Evolutionary conservation across 64 coral and sea anemone genomes (phyloP), one percentile per base, ranked within the genome.

Genomic region (Catalaphyllia jardinei): DNA sequence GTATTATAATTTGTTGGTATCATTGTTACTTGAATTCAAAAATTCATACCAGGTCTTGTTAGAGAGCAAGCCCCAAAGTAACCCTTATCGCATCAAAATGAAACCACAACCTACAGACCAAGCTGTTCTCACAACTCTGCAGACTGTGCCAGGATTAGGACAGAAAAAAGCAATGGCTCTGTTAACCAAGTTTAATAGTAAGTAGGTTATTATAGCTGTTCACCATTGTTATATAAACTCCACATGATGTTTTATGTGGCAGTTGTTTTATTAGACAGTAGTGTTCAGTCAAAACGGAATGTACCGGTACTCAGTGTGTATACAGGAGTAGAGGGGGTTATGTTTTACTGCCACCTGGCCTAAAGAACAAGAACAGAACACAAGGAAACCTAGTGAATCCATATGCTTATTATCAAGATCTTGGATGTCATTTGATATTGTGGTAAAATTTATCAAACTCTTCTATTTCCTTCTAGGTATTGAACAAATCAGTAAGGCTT

Each of bases 131-230:
- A 75, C 49, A 55, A 95, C 93, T 77, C 76, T 95, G 4, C 96
- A 99, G 67, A 83, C 82, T 67, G 64, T 95, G 35, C 96, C 96
- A 76, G 96, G 96, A n/a, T 63, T 99, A 29, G 96, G 96, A 61
- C 86, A 85, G 22, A 99, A 95, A 88, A 99, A 99, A 93, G 96
- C 96, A 20, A n/a, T 95, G 76, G 93, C 87, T 31, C 84, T 99
- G 55, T 86, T 99, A 9, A 73, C 88, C 52, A 52, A 85, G 61
- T 99, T 95, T 55, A 86, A 87, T 61, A 99, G 96, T 99, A 93
- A 87, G 87, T 82, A 71, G 8, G 20, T 50, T 11, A 72, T 60
- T 46, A 46, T 46, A 46, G 42, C 42, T 46, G 7, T 46, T 46
- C 5, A 46, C 42, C 42, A 46, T 46, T 46, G 42, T 46, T 46